Evolutionary conservation across 2,888 invertebrate species (phyloP).

Genomic region (Elgonia sp.): DNA sequence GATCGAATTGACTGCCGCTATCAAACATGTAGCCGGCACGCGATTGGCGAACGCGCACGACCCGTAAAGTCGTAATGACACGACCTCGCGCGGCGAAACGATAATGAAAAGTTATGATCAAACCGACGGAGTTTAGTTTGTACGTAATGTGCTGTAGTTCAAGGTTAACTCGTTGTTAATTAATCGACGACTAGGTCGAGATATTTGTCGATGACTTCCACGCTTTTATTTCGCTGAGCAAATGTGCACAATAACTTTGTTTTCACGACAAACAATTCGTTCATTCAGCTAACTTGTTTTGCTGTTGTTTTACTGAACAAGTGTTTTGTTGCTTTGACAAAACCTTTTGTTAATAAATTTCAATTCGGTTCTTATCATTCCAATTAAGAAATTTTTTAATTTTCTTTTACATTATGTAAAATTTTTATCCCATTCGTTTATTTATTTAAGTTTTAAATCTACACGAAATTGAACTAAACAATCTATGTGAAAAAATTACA

Average conservation of each 20-base stretch:
- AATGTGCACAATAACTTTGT: neutral
- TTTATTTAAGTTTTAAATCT: no score
- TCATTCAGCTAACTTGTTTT: neutral
- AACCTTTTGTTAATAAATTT: no score
- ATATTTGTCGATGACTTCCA: conserved; percentile 52
- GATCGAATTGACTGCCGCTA: conserved; percentile 68
- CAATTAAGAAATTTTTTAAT: no score
- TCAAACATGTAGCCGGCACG: conserved; percentile 65
- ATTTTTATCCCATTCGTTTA: no score
- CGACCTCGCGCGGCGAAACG: conserved; percentile 73
- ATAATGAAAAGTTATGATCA: conserved; percentile 76
- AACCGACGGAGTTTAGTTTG: conserved; percentile 66
- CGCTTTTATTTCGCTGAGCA: neutral
- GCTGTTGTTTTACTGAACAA: no score
- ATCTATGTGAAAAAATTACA: no score
- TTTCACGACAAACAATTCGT: neutral
- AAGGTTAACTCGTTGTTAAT: conserved; percentile 72
- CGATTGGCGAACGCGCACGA: conserved; percentile 73
- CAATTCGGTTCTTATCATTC: no score
- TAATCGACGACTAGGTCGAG: conserved; percentile 61
- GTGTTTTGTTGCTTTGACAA: no score
- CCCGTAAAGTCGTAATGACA: conserved; percentile 72
- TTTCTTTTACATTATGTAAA: no score
- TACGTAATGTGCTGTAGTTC: conserved; percentile 72
- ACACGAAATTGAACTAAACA: no score